A percentile compares a stretch with the other conserved stretches of the same genome.
phyloP scores from a whole-genome alignment of 2,888 invertebrate species.

The Argyresthia goedartella region DNA sequence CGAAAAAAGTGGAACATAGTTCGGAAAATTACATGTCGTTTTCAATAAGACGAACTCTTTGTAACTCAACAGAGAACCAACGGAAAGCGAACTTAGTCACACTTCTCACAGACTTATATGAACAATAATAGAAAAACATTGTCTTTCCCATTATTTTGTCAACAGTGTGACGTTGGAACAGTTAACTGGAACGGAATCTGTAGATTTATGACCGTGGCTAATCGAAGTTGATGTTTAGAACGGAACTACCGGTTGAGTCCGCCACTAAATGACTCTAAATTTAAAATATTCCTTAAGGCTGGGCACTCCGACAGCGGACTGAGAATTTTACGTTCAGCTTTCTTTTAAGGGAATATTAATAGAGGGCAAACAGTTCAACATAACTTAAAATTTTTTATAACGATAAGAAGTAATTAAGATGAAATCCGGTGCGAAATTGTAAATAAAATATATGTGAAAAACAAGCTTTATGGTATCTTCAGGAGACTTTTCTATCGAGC shows the following conservation, averaged over 20 bases:
- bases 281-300: background rate
- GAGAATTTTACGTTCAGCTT: too few relatives aligned
- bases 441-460: too few relatives aligned
- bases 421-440: too few relatives aligned
- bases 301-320: background rate
- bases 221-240: conserved; percentile 13
- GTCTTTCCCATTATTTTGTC: conserved; percentile 49
- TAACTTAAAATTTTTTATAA: too few relatives aligned
- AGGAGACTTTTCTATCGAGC: too few relatives aligned
- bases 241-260: conserved; percentile 18
- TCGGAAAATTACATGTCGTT: background rate
- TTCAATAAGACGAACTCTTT: background rate
- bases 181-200: conserved; percentile 39
- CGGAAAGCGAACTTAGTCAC: conserved; percentile 23
- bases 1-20: background rate
- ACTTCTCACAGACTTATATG: conserved; percentile 28
- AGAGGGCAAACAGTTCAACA: too few relatives aligned
- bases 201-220: conserved; percentile 33
- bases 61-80: background rate
- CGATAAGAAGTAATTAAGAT: too few relatives aligned
- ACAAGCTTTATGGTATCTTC: too few relatives aligned
- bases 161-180: conserved; percentile 35
- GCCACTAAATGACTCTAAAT: background rate
- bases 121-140: conserved; percentile 36
- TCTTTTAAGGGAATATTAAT: too few relatives aligned